phyloP scores from a whole-genome alignment of 2,888 invertebrate genomes.

The Yponomeuta cagnagella region DNA sequence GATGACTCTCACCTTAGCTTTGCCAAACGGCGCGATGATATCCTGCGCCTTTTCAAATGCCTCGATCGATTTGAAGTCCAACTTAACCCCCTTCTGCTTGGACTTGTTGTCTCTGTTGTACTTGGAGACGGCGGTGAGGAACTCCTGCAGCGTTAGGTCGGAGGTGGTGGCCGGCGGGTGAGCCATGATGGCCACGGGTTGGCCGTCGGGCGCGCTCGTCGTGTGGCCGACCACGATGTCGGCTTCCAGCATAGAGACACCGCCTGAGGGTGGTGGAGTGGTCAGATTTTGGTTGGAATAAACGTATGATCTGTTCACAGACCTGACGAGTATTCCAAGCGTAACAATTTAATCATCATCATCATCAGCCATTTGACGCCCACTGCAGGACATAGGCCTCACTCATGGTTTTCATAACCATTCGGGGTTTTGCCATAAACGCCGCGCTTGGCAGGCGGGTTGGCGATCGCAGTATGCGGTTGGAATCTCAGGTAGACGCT shows the following conservation, averaged over 20 bases:
- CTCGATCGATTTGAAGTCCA: constrained; percentile 90
- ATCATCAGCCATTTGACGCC: too few relatives aligned
- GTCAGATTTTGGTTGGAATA: not conserved
- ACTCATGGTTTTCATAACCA: too few relatives aligned
- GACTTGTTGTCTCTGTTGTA: constrained; percentile 55
- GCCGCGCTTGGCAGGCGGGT: too few relatives aligned
- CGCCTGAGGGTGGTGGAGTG: constrained; percentile 52
- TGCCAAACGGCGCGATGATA: constrained; percentile 54
- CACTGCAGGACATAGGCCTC: too few relatives aligned
- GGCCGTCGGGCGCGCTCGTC: constrained; percentile 58
- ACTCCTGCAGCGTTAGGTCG: constrained; percentile 84
- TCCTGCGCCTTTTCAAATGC: constrained; percentile 78
- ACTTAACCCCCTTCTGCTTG: constrained; percentile 85
- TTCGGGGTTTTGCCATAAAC: too few relatives aligned
- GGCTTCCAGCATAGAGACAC: constrained; percentile 88
- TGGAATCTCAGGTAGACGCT: too few relatives aligned
- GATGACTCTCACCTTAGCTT: not conserved
- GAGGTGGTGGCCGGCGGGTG: constrained; percentile 85
- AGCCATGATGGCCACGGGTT: constrained; percentile 86
- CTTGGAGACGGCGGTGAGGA: constrained; percentile 77
- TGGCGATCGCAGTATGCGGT: too few relatives aligned
- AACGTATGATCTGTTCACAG: not conserved
- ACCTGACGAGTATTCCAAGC: too few relatives aligned
- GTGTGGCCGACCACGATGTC: constrained; percentile 84
- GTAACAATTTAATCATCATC: too few relatives aligned